Evolutionary conservation across 2,113 vertebrate genomes (phyloP), one percentile per base, ranked within the genome.

Genomic region (Chinchilla lanigera): DNA sequence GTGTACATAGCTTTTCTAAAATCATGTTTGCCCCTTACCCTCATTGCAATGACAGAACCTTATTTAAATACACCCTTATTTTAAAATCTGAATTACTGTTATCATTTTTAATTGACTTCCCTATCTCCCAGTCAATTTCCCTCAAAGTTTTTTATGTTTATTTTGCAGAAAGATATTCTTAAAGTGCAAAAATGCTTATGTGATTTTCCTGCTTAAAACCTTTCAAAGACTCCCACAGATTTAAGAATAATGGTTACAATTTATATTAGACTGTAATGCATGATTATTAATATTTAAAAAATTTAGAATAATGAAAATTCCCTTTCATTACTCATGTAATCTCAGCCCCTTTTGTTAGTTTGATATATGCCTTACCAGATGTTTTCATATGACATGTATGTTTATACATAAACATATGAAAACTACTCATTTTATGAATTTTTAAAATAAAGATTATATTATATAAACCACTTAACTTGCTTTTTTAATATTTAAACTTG

Each of bases 241-340:
- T 81, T 92, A 85, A 94, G 56, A 69, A 94, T 63, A 92, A 94
- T 69, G 17, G 7, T 94, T 75, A 73, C 7, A 77, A 87, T 93
- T 83, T 86, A 89, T 86, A 90, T 75, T 61, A 83, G 9, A 35
- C 0, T 61, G 2, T 11, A 90, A 90, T 71, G 16, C 56, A 65
- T 28, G 52, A 86, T 92, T 90, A 96, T 93, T 89, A 89, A 96
- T 38, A 61, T 85, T 61, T 93, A 82, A 93, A 85, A 2, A 86
- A 71, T 41, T 89, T 54, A 89, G 22, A 95, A 92, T 33, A 95
- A 69, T 69, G 20, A 65, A 95, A 93, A 63, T 82, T 71, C 19
- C 26, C 19, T 83, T 85, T 94, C 17, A 69, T 35, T 35, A 82
- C n/a, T 85, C 73, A 61, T 61, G 19, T 61, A 69, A 78, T 88